A percentile compares a stretch with the other conserved stretches of the same genome.
Evolutionary conservation across 2,888 invertebrate species (phyloP).

Genomic region (Anoncus sp.): DNA sequence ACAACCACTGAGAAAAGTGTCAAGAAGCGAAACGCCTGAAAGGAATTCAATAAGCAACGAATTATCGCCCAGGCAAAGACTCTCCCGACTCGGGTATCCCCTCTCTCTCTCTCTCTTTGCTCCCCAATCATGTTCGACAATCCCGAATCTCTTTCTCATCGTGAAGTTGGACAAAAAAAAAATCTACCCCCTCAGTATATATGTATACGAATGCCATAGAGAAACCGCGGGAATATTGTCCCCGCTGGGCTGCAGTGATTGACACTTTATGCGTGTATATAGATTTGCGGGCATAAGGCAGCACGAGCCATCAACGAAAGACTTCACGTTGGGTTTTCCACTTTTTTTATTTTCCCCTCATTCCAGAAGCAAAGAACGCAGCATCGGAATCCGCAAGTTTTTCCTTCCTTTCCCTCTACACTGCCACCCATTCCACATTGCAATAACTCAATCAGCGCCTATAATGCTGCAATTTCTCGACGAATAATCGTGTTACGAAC

Average conservation of each 20-base stretch:
- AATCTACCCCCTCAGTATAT: too few species aligned
- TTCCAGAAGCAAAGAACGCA: constrained; percentile 24
- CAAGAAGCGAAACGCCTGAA: constrained; percentile 53
- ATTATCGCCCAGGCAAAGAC: constrained; percentile 76
- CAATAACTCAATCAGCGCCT: constrained; percentile 82
- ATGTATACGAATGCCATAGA: constrained; percentile 17
- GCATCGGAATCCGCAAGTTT: constrained; percentile 68
- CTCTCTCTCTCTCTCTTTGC: constrained; percentile 28
- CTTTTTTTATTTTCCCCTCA: constrained; percentile 26
- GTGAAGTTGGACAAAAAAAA: constrained; percentile 21
- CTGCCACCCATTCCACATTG: too few species aligned
- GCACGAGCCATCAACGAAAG: constrained; percentile 24
- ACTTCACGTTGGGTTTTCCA: constrained; percentile 5
- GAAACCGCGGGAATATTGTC: constrained; percentile 45
- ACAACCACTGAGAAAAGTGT: constrained; percentile 20
- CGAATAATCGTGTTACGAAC: constrained; percentile 81
- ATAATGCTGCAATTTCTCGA: constrained; percentile 82
- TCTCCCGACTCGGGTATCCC: constrained; percentile 65
- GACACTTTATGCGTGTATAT: constrained; percentile 81
- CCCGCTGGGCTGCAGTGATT: constrained; percentile 76
- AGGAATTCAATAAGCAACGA: constrained; percentile 77
- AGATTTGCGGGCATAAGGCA: constrained; percentile 75
- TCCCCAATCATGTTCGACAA: too few species aligned
- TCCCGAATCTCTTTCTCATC: constrained; percentile 22
- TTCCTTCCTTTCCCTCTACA: constrained; percentile 73